Percentiles rank a stretch among this genome's conserved stretches.
Conservation (phyloP, 2,888 invertebrate genomes). For the Axea sp. region DNA sequence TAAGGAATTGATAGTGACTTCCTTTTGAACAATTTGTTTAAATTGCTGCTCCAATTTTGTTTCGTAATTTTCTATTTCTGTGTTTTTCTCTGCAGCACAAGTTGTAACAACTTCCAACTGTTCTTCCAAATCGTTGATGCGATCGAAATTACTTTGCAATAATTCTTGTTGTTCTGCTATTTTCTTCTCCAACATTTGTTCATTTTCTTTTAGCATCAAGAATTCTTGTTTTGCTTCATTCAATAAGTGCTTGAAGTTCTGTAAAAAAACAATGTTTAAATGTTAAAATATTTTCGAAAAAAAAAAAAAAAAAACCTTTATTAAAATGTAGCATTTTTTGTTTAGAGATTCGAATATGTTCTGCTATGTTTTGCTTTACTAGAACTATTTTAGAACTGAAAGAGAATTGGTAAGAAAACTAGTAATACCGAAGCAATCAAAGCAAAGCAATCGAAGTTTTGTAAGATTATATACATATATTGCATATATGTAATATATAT, state of each 20-base stretch:
- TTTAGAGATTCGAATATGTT: too few relatives aligned
- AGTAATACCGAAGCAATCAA: too few relatives aligned
- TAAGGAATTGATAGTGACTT: slow-evolving; percentile 10
- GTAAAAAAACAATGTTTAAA: too few relatives aligned
- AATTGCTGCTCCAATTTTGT: slow-evolving; percentile 28
- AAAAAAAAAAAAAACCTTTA: neutral
- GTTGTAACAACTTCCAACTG: slow-evolving; percentile 67
- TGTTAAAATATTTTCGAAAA: neutral
- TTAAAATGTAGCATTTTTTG: too few relatives aligned
- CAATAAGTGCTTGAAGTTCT: slow-evolving; percentile 72
- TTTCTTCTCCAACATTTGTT: slow-evolving; percentile 62
- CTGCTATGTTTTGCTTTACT: too few relatives aligned
- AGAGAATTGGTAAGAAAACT: too few relatives aligned
- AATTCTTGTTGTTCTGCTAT: slow-evolving; percentile 67
- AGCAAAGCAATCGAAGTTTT: too few relatives aligned
- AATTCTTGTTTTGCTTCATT: slow-evolving; percentile 77
- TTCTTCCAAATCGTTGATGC: slow-evolving; percentile 69
- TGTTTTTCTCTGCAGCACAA: slow-evolving; percentile 69
- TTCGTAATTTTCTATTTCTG: slow-evolving; percentile 33
- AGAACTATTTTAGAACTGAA: too few relatives aligned
- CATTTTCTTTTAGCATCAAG: slow-evolving; percentile 67
- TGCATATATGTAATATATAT: too few relatives aligned
- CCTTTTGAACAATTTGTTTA: slow-evolving; percentile 21
- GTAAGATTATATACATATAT: too few relatives aligned
- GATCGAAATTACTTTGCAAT: slow-evolving; percentile 67